These are phyloP conservation scores for Drosophila albomicans DNA, from an alignment of 1,140 invertebrate species.

Conservation along the genomic window DNA sequence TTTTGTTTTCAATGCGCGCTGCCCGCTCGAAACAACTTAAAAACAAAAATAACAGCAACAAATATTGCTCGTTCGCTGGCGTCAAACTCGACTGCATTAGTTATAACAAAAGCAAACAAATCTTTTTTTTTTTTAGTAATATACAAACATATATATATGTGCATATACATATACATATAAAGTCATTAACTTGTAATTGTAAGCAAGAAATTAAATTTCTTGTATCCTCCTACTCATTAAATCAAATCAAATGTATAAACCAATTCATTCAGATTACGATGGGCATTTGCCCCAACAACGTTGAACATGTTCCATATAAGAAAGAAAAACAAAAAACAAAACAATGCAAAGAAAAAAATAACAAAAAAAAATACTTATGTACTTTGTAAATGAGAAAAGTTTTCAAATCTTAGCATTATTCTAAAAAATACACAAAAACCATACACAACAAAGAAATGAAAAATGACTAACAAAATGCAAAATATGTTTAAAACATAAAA, in stretches of 20 bases:
- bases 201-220: slow-evolving; percentile 78
- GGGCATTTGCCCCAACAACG: slow-evolving; percentile 12
- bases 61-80: slow-evolving; percentile 32
- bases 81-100: slow-evolving; percentile 44
- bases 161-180: slow-evolving; percentile 32
- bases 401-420: slow-evolving; percentile 62
- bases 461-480: slow-evolving; percentile 28
- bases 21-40: slow-evolving; percentile 11
- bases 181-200: slow-evolving; percentile 60
- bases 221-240: slow-evolving; percentile 51
- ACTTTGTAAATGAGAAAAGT: slow-evolving; percentile 61
- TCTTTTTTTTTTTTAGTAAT: slow-evolving; percentile 50
- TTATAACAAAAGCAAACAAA: neutral
- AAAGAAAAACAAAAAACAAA: slow-evolving; percentile 23
- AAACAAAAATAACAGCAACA: slow-evolving; percentile 24
- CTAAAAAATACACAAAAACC: slow-evolving; percentile 16
- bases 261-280: slow-evolving; percentile 23
- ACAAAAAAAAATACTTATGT: slow-evolving; percentile 44
- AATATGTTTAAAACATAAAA: slow-evolving; percentile 75
- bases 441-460: slow-evolving; percentile 4
- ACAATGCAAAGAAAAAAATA: slow-evolving; percentile 4
- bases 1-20: slow-evolving; percentile 45
- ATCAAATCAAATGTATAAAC: slow-evolving; percentile 34
- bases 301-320: slow-evolving; percentile 49
- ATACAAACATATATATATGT: slow-evolving; percentile 34